A percentile compares a stretch with the other conserved stretches of the same genome.
Evolutionary conservation across 2,113 vertebrate species (phyloP).

Genomic region (Grallaria varia): DNA sequence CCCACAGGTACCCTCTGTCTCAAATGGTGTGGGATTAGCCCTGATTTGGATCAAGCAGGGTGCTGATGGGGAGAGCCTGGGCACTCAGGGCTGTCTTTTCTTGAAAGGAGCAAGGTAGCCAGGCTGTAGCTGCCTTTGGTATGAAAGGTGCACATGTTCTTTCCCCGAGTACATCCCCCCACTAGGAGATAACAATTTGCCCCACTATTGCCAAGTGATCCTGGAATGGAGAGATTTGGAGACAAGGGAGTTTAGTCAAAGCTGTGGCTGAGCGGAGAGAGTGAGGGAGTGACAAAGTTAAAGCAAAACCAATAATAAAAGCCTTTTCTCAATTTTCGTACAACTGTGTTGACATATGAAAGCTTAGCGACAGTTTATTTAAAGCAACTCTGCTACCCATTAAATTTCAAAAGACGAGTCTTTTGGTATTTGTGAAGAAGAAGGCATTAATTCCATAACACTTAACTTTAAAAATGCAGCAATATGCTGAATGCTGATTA

Average conservation of each 20-base stretch:
- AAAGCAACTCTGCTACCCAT: conserved; percentile 20
- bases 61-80: background rate
- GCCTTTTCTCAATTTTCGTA: background rate
- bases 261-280: background rate
- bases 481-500: conserved; percentile 46
- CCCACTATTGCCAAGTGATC: background rate
- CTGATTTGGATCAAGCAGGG: background rate
- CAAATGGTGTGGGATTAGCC: background rate
- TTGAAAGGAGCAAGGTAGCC: rapidly evolving
- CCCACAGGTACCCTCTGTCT: background rate
- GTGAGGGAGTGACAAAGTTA: background rate
- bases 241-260: background rate
- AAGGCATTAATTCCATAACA: conserved; percentile 45
- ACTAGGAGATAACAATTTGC: rapidly evolving
- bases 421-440: conserved; percentile 49
- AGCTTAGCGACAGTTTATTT: conserved; percentile 32
- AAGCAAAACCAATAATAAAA: background rate
- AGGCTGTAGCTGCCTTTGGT: background rate
- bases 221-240: background rate
- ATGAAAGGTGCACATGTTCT: rapidly evolving
- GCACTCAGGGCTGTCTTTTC: background rate
- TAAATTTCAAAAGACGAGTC: conserved; percentile 26
- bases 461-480: conserved; percentile 24
- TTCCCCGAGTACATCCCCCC: background rate
- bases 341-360: background rate